Base-by-base conservation (phyloP, 1,140 invertebrate species). In the Trichoplusia ni region DNA sequence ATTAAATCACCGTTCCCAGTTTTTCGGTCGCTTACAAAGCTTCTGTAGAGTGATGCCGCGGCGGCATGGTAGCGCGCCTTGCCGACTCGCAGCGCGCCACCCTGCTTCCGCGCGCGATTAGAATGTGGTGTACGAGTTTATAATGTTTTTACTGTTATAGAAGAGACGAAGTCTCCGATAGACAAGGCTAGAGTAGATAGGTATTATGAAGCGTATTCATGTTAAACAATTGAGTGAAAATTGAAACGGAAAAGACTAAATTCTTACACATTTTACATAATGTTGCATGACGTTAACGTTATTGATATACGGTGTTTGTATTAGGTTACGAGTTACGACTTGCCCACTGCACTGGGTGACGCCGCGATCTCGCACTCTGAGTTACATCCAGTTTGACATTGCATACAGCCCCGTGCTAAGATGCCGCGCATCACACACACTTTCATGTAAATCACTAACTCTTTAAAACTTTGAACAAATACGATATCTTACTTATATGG, bases 221-320 rank as follows among this genome's bases (percentile, higher is more conserved):
- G 77, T 82, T 86, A 79, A 76, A 80, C 75, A 83, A 84, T 82
- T 71, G 80, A 86, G 80, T 89, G 87, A 89, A 79, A 82, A 86
- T 78, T 84, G 87, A 82, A 90, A 90, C 88, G 81, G 81, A 90
- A 70, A 90, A 90, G 88, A 90, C 88, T 90, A 86, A 89, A 90
- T 87, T 89, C 86, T 82, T 82, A 81, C 74, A 84, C 71, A 81
- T 82, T 86, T 82, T 88, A 86, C 79, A 80, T 83, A 86, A 84
- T 89, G 84, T 86, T 86, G 84, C 84, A 86, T 77, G 82, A 71
- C 77, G 84, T 84, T 86, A 79, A 81, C 68, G 75, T 89, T 88
- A 78, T 82, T 82, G 75, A 82, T 89, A 82, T 86, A 85, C 76
- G 73, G 75, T 79, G 74, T 77, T 81, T 77, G 77, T 78, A 77